These are phyloP conservation scores for Ophion slaviceki DNA, from an alignment of 2,888 invertebrate species.

Conservation along the genomic window DNA sequence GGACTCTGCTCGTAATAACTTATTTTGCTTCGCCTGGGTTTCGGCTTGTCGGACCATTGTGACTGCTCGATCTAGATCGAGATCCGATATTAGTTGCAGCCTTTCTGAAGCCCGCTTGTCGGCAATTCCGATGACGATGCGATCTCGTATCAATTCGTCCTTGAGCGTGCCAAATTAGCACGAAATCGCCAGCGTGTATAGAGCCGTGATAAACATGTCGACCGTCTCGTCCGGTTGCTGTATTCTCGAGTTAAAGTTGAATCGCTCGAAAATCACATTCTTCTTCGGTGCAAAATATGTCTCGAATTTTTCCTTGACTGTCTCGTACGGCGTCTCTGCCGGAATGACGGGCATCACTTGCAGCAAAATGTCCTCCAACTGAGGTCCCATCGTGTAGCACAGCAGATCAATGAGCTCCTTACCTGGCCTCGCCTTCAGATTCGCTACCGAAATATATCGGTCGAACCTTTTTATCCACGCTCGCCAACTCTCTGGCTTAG, in stretches of 20 bases:
- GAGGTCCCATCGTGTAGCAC: conserved; percentile 69
- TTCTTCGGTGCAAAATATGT: conserved; percentile 49
- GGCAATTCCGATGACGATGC: conserved; percentile 71
- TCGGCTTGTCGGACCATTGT: conserved; percentile 66
- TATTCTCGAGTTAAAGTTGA: conserved; percentile 64
- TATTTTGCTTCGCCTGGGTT: conserved; percentile 49
- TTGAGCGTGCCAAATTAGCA: conserved; percentile 70
- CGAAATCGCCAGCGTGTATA: conserved; percentile 68
- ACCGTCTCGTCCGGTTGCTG: conserved; percentile 57
- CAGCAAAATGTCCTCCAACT: conserved; percentile 67
- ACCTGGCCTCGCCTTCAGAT: conserved; percentile 40
- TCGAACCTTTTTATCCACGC: conserved; percentile 64
- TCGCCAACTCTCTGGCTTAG: conserved; percentile 59
- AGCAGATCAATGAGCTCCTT: conserved; percentile 69
- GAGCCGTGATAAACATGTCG: conserved; percentile 63
- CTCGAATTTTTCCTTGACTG: conserved; percentile 10
- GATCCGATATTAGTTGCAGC: conserved; percentile 65
- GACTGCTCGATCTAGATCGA: conserved; percentile 66
- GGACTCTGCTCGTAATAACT: conserved; percentile 45
- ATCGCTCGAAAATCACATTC: conserved; percentile 68
- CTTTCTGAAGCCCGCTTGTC: conserved; percentile 68
- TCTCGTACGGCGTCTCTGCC: not conserved
- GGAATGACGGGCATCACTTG: conserved; percentile 45
- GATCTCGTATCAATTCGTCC: conserved; percentile 72
- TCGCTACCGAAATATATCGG: conserved; percentile 59